Evolutionary conservation across 2,113 vertebrate genomes (phyloP), one percentile per base, ranked within the genome.

Genomic region (Leuciscus idus): DNA sequence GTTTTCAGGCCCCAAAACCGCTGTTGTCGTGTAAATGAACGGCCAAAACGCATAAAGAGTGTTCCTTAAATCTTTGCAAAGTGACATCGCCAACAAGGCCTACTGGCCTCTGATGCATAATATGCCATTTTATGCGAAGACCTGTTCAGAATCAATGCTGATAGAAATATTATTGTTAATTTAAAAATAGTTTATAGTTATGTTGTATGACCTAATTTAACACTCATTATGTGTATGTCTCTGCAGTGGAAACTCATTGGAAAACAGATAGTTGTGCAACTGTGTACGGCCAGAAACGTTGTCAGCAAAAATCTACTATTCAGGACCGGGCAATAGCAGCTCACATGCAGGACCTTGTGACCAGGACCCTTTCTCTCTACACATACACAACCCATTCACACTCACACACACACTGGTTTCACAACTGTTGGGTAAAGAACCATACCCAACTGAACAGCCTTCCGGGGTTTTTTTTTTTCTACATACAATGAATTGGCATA

Each of bases 331-430:
- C 77, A 48, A 23, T 83, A 87, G 78, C 73, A 73, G 66, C 48
- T 78, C 84, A 90, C 89, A 88, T 84, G 85, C 62, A 26, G 66
- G 19, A 64, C 85, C 87, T 84, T 88, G 89, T 88, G 89, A 88
- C 87, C 46, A 74, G 66, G 17, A 61, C 39, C 59, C 48, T 61
- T 13, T 64, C 61, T 28, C 61, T 64, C 12, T 28, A 59, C 55
- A 59, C 55, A 23, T 6, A 23, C 55, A 59, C 55, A 59, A 33
- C 62, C 26, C 62, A 66, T 30, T 13, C 64, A 66, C 64, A 33
- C 6, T 3, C 13, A 28, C 17, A 13, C 46, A 13, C 48, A 50
- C 52, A 52, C 52, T 55, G 52, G 17, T 19, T 55, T 55, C 48
- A 8, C 39, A 8, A 43, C 1, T 46, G 26, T 50, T 33, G 52